Evolutionary conservation across 92 coral and sea anemone genomes (phyloP).

Genomic region (Epizoanthus stellaris): DNA sequence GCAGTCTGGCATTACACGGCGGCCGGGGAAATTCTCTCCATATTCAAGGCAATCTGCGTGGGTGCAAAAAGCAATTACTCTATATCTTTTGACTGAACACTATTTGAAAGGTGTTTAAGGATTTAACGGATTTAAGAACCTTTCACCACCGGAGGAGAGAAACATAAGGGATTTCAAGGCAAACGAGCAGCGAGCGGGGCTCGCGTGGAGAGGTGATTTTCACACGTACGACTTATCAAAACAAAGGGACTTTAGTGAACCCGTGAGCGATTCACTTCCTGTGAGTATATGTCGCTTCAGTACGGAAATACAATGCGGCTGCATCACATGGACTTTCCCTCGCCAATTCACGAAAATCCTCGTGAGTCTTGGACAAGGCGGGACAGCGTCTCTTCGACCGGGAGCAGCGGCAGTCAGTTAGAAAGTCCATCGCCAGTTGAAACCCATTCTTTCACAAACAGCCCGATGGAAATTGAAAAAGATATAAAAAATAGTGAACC

Average conservation of each 20-base stretch:
- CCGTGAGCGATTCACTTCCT: slow-evolving; percentile 32
- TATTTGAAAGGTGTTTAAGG: neutral
- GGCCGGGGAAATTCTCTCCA: neutral
- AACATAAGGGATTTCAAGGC: neutral
- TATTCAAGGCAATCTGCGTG: slow-evolving; percentile 9
- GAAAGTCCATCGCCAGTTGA: slow-evolving; percentile 30
- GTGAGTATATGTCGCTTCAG: slow-evolving; percentile 77
- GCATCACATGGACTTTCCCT: slow-evolving; percentile 80
- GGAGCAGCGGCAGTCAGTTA: slow-evolving; percentile 23
- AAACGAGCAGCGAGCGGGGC: slow-evolving; percentile 18
- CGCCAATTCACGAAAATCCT: slow-evolving; percentile 20
- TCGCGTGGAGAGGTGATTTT: slow-evolving; percentile 40
- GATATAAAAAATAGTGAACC: slow-evolving; percentile 16
- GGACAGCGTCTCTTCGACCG: slow-evolving; percentile 19
- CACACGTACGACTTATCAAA: slow-evolving; percentile 40
- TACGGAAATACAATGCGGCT: slow-evolving; percentile 81
- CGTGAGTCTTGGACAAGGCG: slow-evolving; percentile 29
- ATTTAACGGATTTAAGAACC: slow-evolving; percentile 4
- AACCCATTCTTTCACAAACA: slow-evolving; percentile 10
- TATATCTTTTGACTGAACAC: neutral
- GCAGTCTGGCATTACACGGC: neutral
- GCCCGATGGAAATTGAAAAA: slow-evolving; percentile 30
- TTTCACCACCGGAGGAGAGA: neutral
- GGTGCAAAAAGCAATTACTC: neutral
- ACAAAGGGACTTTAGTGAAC: slow-evolving; percentile 29